These are phyloP conservation scores for Carcharodon carcharias DNA, from an alignment of 2,797 vertebrate genomes.

Conservation along the genomic window DNA sequence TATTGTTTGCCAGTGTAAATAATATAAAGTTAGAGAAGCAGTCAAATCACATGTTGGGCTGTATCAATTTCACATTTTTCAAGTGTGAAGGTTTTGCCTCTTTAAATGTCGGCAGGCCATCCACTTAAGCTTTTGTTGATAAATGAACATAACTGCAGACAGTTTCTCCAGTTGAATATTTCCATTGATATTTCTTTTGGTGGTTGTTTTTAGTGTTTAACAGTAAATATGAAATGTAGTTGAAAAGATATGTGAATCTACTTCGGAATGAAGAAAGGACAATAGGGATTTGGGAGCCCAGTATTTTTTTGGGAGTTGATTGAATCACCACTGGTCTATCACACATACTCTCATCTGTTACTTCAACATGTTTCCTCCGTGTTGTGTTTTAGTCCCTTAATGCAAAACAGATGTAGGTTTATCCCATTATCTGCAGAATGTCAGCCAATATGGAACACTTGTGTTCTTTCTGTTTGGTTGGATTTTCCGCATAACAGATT, in stretches of 20 bases:
- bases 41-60: neutral
- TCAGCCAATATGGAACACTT: neutral
- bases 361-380: neutral
- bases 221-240: neutral
- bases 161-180: neutral
- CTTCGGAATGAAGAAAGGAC: neutral
- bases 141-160: neutral
- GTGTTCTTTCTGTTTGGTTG: neutral
- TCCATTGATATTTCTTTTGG: neutral
- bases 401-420: conserved; percentile 15
- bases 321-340: neutral
- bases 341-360: neutral
- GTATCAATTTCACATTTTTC: neutral
- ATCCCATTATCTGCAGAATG: neutral
- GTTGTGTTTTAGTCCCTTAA: neutral
- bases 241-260: neutral
- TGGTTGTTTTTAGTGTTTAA: neutral
- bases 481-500: neutral
- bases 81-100: neutral
- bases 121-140: neutral
- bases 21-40: neutral
- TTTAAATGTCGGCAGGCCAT: neutral
- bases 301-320: neutral
- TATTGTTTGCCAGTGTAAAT: neutral
- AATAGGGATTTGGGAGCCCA: neutral